phyloP scores from a whole-genome alignment of 1,140 invertebrate species.

The Drosophila subobscura region DNA sequence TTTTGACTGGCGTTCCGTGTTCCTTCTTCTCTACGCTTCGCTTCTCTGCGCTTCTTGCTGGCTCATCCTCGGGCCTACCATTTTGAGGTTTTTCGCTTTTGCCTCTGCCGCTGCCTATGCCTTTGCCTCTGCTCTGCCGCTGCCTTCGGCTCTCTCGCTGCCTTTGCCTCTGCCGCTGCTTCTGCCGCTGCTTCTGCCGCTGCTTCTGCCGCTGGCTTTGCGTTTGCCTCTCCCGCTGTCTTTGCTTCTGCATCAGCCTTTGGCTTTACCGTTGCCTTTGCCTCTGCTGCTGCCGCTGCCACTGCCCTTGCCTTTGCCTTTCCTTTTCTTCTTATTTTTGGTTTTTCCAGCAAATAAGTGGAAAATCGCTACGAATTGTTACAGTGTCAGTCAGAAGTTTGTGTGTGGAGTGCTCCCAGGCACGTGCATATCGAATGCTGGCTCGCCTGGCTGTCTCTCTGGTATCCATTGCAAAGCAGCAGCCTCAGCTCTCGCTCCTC shows the following conservation, averaged over 20 bases:
- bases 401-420: conserved; percentile 44
- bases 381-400: conserved; percentile 56
- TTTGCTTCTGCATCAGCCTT: no score
- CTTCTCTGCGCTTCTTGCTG: conserved; percentile 34
- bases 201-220: not conserved
- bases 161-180: no score
- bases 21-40: no score
- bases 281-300: no score
- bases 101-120: not conserved
- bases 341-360: conserved; percentile 67
- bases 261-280: not conserved
- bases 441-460: not conserved
- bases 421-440: conserved; percentile 59
- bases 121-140: no score
- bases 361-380: conserved; percentile 79
- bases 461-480: conserved; percentile 51
- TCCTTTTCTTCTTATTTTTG: conserved; percentile 16
- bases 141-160: no score
- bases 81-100: conserved; percentile 45
- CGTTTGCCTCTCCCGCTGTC: conserved; percentile 4
- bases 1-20: conserved; percentile 41
- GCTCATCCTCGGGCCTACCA: conserved; percentile 52
- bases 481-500: not conserved
- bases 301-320: no score
- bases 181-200: no score